These are phyloP conservation scores for Drosophila saltans DNA, from an alignment of 1,140 invertebrate species.

Conservation along the genomic window DNA sequence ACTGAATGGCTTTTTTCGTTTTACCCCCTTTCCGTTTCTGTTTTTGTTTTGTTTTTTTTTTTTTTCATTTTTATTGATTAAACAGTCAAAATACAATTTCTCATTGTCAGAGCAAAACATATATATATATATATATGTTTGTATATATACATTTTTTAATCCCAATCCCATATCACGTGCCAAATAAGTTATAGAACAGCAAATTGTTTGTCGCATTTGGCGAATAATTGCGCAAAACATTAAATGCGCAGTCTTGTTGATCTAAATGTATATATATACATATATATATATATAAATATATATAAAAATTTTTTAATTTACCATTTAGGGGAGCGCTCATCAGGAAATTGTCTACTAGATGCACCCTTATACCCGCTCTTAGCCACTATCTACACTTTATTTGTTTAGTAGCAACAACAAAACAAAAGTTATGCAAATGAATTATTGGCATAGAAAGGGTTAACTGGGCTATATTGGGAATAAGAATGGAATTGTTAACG, in stretches of 20 bases:
- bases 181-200: conserved; percentile 11
- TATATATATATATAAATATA: conserved; percentile 3
- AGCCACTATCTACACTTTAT: not conserved
- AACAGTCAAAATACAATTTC: conserved; percentile 62
- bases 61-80: conserved; percentile 63
- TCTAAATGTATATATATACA: conserved; percentile 1
- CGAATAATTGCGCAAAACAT: conserved; percentile 42
- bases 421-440: conserved; percentile 22
- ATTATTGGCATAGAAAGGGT: conserved; percentile 13
- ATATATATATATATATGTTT: conserved; percentile 12
- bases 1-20: conserved; percentile 39
- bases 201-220: conserved; percentile 13
- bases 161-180: conserved; percentile 6
- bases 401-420: conserved; percentile 2
- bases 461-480: not conserved
- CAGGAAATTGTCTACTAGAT: not conserved
- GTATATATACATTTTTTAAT: conserved; percentile 15
- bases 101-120: conserved; percentile 30
- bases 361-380: not conserved
- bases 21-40: not conserved
- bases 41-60: not conserved
- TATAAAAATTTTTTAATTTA: conserved; percentile 57
- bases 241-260: conserved; percentile 24
- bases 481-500: too few relatives aligned
- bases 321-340: conserved; percentile 62